Percentiles rank a stretch among this genome's conserved stretches.
phyloP scores from a whole-genome alignment of 1,140 invertebrate genomes.

The Drusus annulatus region DNA sequence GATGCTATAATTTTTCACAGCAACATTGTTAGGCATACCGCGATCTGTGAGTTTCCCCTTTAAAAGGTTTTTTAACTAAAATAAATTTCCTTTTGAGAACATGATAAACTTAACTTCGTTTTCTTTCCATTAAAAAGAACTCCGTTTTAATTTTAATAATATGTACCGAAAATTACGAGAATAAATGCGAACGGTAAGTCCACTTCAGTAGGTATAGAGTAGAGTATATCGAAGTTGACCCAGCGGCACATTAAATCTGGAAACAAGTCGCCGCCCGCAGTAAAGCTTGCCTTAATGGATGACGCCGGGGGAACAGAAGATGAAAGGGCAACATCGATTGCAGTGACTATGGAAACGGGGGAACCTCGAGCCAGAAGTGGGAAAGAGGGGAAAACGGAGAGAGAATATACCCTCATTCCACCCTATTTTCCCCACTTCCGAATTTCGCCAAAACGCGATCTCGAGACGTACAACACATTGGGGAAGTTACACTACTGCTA shows the following conservation, averaged over 20 bases:
- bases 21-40: too few species aligned
- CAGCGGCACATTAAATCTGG: slow-evolving; percentile 41
- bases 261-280: slow-evolving; percentile 44
- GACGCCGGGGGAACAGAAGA: slow-evolving; percentile 53
- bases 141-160: too few species aligned
- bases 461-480: not conserved
- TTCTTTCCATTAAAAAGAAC: too few species aligned
- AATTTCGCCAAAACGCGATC: not conserved
- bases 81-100: too few species aligned
- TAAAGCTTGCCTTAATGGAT: slow-evolving; percentile 50
- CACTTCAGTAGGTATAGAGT: not conserved
- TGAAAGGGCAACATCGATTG: slow-evolving; percentile 57
- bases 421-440: slow-evolving; percentile 1
- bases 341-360: slow-evolving; percentile 55
- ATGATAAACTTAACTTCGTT: too few species aligned
- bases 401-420: slow-evolving; percentile 8
- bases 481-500: too few species aligned
- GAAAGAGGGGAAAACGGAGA: not conserved
- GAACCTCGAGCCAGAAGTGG: not conserved
- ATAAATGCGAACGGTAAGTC: too few species aligned
- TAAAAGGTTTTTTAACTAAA: too few species aligned
- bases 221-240: slow-evolving; percentile 48
- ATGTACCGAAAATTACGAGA: too few species aligned
- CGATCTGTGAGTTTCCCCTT: too few species aligned
- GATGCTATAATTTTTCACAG: too few species aligned